These are phyloP conservation scores for Pipistrellus pipistrellus DNA, from an alignment of 2,797 vertebrate species.

Conservation along the genomic window DNA sequence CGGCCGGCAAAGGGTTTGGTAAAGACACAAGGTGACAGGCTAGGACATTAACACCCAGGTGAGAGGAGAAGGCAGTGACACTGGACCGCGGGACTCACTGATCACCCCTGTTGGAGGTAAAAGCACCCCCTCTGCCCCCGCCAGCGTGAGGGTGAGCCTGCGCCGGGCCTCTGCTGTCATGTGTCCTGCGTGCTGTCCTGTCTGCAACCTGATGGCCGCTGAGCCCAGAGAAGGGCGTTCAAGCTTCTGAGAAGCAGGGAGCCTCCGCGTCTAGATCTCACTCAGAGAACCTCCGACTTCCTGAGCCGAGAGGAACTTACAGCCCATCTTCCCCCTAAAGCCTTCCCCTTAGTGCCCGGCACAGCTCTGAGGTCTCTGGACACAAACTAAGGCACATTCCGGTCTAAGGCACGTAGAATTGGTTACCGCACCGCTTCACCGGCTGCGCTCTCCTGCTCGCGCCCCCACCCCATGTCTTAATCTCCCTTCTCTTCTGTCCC, in stretches of 20 bases:
- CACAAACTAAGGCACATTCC: not conserved
- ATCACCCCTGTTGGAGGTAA: too few relatives aligned
- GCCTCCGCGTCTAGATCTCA: not conserved
- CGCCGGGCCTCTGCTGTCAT: too few relatives aligned
- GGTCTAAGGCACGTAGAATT: too few relatives aligned
- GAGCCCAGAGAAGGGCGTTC: too few relatives aligned
- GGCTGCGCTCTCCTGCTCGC: fast-evolving
- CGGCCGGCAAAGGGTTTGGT: not conserved
- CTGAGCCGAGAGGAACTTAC: not conserved
- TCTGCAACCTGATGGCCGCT: not conserved
- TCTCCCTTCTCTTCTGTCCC: not conserved
- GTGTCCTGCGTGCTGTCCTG: too few relatives aligned
- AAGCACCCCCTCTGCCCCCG: not conserved
- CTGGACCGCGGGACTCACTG: not conserved
- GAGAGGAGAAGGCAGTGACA: not conserved
- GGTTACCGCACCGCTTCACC: not conserved
- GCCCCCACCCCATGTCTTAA: fast-evolving
- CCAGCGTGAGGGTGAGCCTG: not conserved
- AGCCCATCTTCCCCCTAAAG: not conserved
- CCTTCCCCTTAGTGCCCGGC: too few relatives aligned
- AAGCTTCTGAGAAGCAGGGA: not conserved
- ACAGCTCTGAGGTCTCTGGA: not conserved
- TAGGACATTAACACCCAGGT: not conserved
- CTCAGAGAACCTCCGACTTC: not conserved
- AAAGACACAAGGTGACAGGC: not conserved